Evolutionary conservation across 2,797 vertebrate species (phyloP).

Genomic region (Simalia tracyae): DNA sequence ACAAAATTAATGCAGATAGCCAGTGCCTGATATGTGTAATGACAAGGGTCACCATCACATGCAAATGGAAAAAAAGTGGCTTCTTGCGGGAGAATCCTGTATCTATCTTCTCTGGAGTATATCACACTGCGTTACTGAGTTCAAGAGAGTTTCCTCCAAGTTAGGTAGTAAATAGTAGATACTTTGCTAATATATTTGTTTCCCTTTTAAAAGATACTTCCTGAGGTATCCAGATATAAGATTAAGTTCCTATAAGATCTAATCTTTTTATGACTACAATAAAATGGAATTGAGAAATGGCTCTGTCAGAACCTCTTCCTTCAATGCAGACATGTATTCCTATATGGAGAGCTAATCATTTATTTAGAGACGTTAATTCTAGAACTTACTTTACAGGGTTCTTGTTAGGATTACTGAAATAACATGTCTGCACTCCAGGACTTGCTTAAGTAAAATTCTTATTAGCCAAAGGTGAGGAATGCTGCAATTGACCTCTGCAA

Average conservation of each 20-base stretch:
- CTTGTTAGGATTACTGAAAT: neutral
- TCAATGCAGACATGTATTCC: neutral
- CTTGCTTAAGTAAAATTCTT: neutral
- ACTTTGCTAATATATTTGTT: neutral
- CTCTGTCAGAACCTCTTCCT: neutral
- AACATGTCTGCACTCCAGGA: neutral
- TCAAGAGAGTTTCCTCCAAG: neutral
- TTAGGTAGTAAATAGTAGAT: neutral
- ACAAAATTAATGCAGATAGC: neutral
- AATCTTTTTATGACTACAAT: neutral
- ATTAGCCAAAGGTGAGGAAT: neutral
- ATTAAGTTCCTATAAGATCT: neutral
- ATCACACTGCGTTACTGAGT: neutral
- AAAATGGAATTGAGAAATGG: neutral
- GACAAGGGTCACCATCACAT: neutral
- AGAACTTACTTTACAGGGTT: neutral
- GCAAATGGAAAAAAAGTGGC: neutral
- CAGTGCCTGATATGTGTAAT: neutral
- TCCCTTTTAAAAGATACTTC: neutral
- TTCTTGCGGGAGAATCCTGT: neutral
- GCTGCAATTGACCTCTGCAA: neutral
- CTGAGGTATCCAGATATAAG: neutral
- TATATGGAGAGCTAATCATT: neutral
- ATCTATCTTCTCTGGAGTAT: neutral
- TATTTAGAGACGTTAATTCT: neutral